phyloP scores from a whole-genome alignment of 2,888 invertebrate genomes.

The Lasioglossum morio region DNA sequence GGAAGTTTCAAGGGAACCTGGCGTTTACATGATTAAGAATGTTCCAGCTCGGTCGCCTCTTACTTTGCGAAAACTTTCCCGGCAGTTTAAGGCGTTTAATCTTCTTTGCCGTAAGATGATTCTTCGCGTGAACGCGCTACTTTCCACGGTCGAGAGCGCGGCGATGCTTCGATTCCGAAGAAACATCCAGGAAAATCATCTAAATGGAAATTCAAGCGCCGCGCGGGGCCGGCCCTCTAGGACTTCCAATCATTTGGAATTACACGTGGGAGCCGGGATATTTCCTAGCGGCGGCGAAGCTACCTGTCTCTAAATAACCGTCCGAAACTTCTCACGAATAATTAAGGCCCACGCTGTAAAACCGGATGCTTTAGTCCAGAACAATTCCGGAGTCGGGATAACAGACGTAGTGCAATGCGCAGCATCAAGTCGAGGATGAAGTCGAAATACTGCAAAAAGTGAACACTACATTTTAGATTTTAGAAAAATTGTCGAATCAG shows the following conservation, averaged over 20 bases:
- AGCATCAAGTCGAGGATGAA: too few relatives aligned
- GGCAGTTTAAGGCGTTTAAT: slow-evolving; percentile 58
- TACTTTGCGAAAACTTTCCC: slow-evolving; percentile 66
- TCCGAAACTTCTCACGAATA: slow-evolving; percentile 12
- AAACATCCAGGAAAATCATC: slow-evolving; percentile 10
- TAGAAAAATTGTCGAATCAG: too few relatives aligned
- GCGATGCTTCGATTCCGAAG: slow-evolving; percentile 5
- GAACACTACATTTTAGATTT: too few relatives aligned
- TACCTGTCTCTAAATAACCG: neutral
- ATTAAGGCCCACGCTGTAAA: neutral
- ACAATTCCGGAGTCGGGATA: neutral
- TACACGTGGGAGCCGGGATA: slow-evolving; percentile 4
- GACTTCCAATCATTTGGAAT: slow-evolving; percentile 6
- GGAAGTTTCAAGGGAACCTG: slow-evolving; percentile 78
- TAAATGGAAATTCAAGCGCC: slow-evolving; percentile 11
- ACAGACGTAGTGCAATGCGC: neutral
- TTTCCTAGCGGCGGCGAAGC: neutral
- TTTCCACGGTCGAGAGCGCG: neutral
- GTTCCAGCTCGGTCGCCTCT: slow-evolving; percentile 76
- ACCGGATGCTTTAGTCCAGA: slow-evolving; percentile 1
- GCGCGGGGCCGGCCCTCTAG: neutral
- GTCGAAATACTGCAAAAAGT: too few relatives aligned
- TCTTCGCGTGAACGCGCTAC: slow-evolving; percentile 13
- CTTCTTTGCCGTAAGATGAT: slow-evolving; percentile 60
- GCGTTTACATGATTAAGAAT: slow-evolving; percentile 80